Percentiles rank a stretch among this genome's conserved stretches.
These are phyloP conservation scores for Monodelphis domestica DNA, from an alignment of 2,797 vertebrate genomes.

Conservation along the genomic window DNA sequence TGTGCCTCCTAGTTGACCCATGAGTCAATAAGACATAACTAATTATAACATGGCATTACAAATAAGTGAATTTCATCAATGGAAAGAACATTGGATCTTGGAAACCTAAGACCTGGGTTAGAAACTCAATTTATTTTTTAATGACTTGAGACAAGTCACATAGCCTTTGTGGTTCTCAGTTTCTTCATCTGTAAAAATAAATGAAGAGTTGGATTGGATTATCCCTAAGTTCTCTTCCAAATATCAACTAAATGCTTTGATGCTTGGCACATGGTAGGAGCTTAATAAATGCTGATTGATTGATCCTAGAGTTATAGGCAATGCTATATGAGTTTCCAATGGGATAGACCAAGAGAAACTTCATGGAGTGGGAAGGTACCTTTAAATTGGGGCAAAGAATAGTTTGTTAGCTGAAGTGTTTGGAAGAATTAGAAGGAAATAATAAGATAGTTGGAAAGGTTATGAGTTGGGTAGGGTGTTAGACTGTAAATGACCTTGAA, in stretches of 20 bases:
- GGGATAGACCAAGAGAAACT: not conserved
- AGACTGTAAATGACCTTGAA: not conserved
- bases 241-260: not conserved
- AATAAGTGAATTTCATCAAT: not conserved
- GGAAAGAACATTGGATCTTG: not conserved
- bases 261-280: not conserved
- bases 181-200: not conserved
- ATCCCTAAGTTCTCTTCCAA: not conserved
- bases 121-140: not conserved
- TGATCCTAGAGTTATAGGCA: not conserved
- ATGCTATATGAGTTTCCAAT: not conserved
- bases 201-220: not conserved
- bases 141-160: not conserved
- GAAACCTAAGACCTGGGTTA: not conserved
- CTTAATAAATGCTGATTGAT: not conserved
- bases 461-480: not conserved
- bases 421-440: not conserved
- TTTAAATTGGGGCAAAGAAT: not conserved
- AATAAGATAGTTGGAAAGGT: not conserved
- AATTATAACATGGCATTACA: not conserved
- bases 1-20: no score
- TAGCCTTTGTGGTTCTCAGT: no score
- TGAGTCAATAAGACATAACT: not conserved
- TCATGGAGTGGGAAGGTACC: not conserved
- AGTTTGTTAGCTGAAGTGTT: not conserved